Conservation (phyloP, 2,113 vertebrate species). For the Scomber scombrus region DNA sequence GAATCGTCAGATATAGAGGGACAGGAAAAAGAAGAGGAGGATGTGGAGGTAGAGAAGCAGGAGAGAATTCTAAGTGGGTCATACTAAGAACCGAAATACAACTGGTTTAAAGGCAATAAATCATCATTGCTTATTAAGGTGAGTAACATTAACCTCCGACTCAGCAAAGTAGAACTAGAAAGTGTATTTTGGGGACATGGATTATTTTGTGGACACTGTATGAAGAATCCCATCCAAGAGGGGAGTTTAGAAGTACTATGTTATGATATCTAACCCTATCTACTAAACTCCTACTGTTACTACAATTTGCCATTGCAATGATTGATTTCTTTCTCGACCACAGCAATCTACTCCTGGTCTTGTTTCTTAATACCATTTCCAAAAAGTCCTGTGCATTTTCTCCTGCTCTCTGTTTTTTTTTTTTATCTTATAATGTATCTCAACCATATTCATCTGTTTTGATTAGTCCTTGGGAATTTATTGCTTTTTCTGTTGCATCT, state of each 20-base stretch:
- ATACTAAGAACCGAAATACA: constrained; percentile 72
- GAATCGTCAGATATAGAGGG: constrained; percentile 67
- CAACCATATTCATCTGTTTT: background rate
- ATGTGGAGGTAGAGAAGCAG: constrained; percentile 57
- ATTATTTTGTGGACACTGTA: constrained; percentile 28
- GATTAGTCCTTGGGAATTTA: background rate
- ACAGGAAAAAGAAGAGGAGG: constrained; percentile 49
- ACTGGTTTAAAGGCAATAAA: constrained; percentile 77
- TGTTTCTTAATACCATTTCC: background rate
- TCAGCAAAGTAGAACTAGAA: constrained; percentile 68
- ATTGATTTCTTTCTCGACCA: constrained; percentile 30
- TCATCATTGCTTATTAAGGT: constrained; percentile 78
- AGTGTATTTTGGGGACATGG: constrained; percentile 41
- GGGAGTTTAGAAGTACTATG: constrained; percentile 16
- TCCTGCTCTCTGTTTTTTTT: background rate
- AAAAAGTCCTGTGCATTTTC: background rate
- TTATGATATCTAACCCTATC: background rate
- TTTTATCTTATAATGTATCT: background rate
- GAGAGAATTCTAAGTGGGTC: constrained; percentile 77
- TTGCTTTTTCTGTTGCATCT: background rate
- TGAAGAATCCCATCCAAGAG: constrained; percentile 29
- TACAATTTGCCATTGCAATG: constrained; percentile 5
- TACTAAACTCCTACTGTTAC: constrained; percentile 3
- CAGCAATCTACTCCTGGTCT: constrained; percentile 3
- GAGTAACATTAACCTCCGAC: constrained; percentile 56